Evolutionary conservation across 2,113 vertebrate genomes (phyloP), one percentile per base, ranked within the genome.

Genomic region (Fulmarus glacialis): DNA sequence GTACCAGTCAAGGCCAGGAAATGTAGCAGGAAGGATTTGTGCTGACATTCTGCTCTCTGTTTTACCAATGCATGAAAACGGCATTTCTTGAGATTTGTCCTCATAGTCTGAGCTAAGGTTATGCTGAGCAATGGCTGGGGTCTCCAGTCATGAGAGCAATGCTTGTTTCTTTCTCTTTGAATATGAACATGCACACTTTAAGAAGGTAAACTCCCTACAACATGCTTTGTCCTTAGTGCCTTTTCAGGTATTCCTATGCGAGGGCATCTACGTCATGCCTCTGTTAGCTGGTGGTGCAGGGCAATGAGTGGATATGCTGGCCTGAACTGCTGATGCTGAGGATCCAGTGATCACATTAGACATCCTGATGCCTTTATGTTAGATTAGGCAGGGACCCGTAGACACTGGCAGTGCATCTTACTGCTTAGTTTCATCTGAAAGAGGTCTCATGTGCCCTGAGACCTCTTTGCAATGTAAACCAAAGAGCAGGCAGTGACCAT

Each of bases 181-280:
- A 4, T 29, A 68, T 1, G 7, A 83, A 7, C n/a, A 29, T 5
- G 12, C 5, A 43, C 21, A 8, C 47, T 66, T 74, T 59, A 48
- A 63, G 42, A 66, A 48, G 15, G 24, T 30, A 66, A 83, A 48
- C 12, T 10, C n/a, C 19, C 8, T 9, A 9, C 19, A 53, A 45
- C 7, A 7, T 8, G 32, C 5, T 77, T 40, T 62, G 23, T 52
- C 24, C 15, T 50, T 27, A 6, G 27, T n/a, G 7, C 52, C 43
- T 75, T 53, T 47, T 77, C 47, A 80, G 23, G 14, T 17, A 68
- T 21, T 82, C 34, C 62, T 48, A 1, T 2, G 2, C 24, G 14
- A 38, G 9, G 19, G 6, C 9, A 3, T 21, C 59, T 26, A 0
- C 3, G 4, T 19, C 29, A 17, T 8, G 15, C 15, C 17, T 74